phyloP scores from a whole-genome alignment of 2,888 invertebrate species.

The Ochropacha duplaris region DNA sequence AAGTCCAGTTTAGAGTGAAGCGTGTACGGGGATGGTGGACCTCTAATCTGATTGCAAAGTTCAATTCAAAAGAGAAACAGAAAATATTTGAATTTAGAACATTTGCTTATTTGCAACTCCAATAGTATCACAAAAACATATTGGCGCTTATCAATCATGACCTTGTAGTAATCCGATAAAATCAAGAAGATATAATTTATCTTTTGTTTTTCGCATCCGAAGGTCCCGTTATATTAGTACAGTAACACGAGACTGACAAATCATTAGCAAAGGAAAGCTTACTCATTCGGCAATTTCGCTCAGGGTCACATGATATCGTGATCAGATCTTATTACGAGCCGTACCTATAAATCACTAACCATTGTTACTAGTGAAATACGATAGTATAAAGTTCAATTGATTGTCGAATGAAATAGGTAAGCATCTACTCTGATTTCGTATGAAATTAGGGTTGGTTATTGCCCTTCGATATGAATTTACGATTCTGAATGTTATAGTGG shows the following conservation, averaged over 20 bases:
- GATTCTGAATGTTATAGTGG: background rate
- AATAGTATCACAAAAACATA: background rate
- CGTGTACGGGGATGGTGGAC: too few species aligned
- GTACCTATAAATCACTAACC: background rate
- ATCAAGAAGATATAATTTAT: background rate
- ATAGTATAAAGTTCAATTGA: background rate
- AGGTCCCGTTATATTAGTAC: constrained; percentile 8
- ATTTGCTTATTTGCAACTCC: too few species aligned
- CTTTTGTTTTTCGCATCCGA: background rate
- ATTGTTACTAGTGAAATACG: background rate
- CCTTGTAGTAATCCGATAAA: constrained; percentile 3
- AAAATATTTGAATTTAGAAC: too few species aligned
- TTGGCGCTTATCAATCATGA: background rate
- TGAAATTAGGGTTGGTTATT: background rate
- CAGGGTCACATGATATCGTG: background rate
- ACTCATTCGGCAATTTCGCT: constrained; percentile 11
- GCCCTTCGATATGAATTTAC: background rate
- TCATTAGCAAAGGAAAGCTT: constrained; percentile 15
- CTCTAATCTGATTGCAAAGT: too few species aligned
- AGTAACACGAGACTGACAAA: constrained; percentile 9
- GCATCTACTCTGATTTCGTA: background rate
- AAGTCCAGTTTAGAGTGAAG: too few species aligned
- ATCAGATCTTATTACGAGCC: constrained; percentile 4
- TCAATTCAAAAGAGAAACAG: too few species aligned
- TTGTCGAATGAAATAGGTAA: background rate